A percentile compares a stretch with the other conserved stretches of the same genome.
Evolutionary conservation across 2,888 invertebrate species (phyloP).

Genomic region (Loripinus fragilis): DNA sequence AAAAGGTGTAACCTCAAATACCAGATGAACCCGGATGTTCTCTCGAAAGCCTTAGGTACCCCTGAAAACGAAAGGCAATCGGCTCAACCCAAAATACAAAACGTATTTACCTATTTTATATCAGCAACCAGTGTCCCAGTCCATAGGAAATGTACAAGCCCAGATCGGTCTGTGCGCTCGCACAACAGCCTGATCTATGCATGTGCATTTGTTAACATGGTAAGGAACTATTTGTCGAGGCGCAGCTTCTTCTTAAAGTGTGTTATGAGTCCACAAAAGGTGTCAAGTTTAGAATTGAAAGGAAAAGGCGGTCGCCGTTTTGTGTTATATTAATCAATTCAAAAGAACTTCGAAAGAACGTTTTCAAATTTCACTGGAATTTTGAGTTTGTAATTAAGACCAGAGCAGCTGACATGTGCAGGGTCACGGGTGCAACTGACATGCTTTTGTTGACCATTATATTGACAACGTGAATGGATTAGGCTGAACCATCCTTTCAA

Average conservation of each 20-base stretch:
- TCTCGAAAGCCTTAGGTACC: too few species aligned
- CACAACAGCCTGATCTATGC: too few species aligned
- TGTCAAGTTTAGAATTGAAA: constrained; percentile 54
- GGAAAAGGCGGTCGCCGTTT: constrained; percentile 14
- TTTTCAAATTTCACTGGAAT: constrained; percentile 19
- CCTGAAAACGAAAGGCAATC: too few species aligned
- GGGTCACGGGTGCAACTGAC: constrained; percentile 8
- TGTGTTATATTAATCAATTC: constrained; percentile 1
- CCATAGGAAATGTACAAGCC: too few species aligned
- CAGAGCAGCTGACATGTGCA: constrained; percentile 12
- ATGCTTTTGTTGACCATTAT: constrained; percentile 11
- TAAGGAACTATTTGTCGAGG: too few species aligned
- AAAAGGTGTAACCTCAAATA: too few species aligned
- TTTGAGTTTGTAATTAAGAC: constrained; percentile 13
- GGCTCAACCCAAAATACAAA: too few species aligned
- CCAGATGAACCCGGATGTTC: too few species aligned
- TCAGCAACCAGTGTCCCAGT: too few species aligned
- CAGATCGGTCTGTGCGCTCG: too few species aligned
- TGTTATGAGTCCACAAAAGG: constrained; percentile 59
- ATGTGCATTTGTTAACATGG: too few species aligned
- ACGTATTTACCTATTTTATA: too few species aligned
- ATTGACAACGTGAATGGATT: constrained; percentile 12
- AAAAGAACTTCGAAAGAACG: not conserved
- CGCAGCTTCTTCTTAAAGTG: not conserved
- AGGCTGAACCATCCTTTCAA: not conserved